These are phyloP conservation scores for Lomographa bimaculata DNA, from an alignment of 2,888 invertebrate genomes.

Conservation along the genomic window DNA sequence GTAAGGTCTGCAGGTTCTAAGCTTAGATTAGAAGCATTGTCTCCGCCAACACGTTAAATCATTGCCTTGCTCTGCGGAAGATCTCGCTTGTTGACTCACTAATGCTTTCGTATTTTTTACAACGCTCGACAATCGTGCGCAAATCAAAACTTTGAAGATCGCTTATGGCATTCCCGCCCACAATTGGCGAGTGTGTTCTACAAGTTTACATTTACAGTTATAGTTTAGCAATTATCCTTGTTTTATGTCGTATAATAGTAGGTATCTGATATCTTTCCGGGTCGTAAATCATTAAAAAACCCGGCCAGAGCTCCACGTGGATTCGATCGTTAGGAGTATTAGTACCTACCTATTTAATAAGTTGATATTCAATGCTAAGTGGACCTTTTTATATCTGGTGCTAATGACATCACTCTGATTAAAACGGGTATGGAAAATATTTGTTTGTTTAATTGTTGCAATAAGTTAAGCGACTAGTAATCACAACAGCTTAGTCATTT, in stretches of 20 bases:
- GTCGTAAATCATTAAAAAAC: constrained; percentile 32
- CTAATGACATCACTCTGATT: constrained; percentile 12
- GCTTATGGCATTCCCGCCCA: constrained; percentile 50
- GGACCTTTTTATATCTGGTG: not conserved
- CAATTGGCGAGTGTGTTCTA: constrained; percentile 31
- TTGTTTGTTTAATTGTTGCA: constrained; percentile 7
- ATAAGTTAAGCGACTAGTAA: constrained; percentile 1
- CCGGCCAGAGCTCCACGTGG: constrained; percentile 18
- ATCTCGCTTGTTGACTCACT: constrained; percentile 39
- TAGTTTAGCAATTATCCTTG: constrained; percentile 32
- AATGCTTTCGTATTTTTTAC: constrained; percentile 47
- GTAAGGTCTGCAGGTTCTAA: constrained; percentile 79
- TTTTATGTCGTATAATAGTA: constrained; percentile 30
- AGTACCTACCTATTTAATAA: constrained; percentile 14
- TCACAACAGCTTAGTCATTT: constrained; percentile 15
- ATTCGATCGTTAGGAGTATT: constrained; percentile 21
- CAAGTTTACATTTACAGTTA: constrained; percentile 38
- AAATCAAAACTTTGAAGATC: constrained; percentile 40
- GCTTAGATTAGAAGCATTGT: constrained; percentile 68
- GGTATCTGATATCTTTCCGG: constrained; percentile 29
- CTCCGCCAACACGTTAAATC: constrained; percentile 73
- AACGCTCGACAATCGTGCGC: constrained; percentile 41
- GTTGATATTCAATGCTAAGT: constrained; percentile 11
- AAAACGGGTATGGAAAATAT: constrained; percentile 5
- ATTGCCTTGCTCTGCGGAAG: constrained; percentile 51